Conservation (phyloP, 2,888 invertebrate species). For the Cremastinae sp. region DNA sequence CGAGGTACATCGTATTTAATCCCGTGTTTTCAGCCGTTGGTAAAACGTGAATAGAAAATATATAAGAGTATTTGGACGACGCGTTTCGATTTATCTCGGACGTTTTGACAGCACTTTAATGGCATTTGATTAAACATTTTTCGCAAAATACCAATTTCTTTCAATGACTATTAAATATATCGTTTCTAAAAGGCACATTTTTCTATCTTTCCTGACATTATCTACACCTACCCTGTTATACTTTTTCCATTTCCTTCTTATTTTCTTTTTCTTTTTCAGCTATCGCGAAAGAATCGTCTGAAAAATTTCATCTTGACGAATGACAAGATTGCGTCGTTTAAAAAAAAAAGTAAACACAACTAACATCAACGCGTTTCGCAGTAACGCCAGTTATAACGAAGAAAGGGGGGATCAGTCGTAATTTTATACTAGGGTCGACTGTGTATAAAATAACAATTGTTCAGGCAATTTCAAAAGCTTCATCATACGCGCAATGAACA, state of each 20-base stretch:
- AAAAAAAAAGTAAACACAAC: conserved; percentile 30
- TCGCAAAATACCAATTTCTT: conserved; percentile 33
- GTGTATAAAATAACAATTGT: conserved; percentile 59
- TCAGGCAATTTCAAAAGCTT: conserved; percentile 65
- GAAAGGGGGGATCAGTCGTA: neutral
- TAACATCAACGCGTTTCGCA: conserved; percentile 39
- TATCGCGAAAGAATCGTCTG: neutral
- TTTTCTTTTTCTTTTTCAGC: neutral
- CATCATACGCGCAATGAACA: conserved; percentile 73
- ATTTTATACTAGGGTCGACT: conserved; percentile 6
- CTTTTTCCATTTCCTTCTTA: neutral
- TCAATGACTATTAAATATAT: conserved; percentile 26
- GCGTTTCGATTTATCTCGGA: conserved; percentile 32
- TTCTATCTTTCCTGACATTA: neutral
- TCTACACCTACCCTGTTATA: conserved; percentile 5
- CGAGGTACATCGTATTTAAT: conserved; percentile 41
- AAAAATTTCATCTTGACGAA: conserved; percentile 7
- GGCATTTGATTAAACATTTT: conserved; percentile 26
- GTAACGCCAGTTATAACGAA: conserved; percentile 40
- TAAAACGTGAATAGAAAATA: conserved; percentile 31
- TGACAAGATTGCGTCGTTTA: conserved; percentile 3
- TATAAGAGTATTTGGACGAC: conserved; percentile 51
- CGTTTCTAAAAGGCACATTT: conserved; percentile 50
- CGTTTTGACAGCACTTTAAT: conserved; percentile 50
- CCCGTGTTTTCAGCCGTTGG: conserved; percentile 4